Base-by-base conservation (phyloP, 2,797 vertebrate genomes). In the Florisuga fusca region DNA sequence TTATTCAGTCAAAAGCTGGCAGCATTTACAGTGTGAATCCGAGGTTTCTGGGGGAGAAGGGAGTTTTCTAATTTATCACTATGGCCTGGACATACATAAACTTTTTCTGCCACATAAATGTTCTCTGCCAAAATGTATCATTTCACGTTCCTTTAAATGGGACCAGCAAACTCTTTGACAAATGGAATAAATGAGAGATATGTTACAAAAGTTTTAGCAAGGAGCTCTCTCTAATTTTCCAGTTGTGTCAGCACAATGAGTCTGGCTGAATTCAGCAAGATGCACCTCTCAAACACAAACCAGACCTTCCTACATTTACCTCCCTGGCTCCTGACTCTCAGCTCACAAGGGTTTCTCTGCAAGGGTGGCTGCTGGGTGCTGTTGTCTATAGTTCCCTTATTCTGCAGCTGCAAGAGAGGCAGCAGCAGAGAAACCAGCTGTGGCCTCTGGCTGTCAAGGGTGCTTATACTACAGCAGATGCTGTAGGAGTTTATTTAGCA, bases 51-150 rank as follows among this genome's bases (percentile, higher is more conserved):
- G 29, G 33, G 58, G 54, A 93, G 34, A 63, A 36, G 46, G 33
- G 68, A 88, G 46, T 36, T 93, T 50, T 82, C 66, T 68, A 54
- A 91, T 80, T 80, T 80, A 95, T 95, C 84, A 87, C 46, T 85
- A 85, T n/a, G 12, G 36, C 72, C 62, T 93, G 82, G 46, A 87
- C 51, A 71, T 13, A 72, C 16, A 38, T 45, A 46, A 92, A 87
- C 53, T 68, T 90, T 92, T 41, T 80, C 62, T 87, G 72, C 20
- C 68, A 85, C n/a, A n/a, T n/a, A n/a, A n/a, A n/a, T n/a, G n/a
- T n/a, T 92, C 45, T 80, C 62, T 87, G 72, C 20, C 68, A 85
- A 87, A 75, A 83, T 64, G 92, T 48, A 83, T 83, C 5, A 50
- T 72, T 83, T 73, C 8, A 29, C 67, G 89, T 94, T 90, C 71